Base-by-base conservation (phyloP, 1,140 invertebrate species). In the Drosophila mayri region DNA sequence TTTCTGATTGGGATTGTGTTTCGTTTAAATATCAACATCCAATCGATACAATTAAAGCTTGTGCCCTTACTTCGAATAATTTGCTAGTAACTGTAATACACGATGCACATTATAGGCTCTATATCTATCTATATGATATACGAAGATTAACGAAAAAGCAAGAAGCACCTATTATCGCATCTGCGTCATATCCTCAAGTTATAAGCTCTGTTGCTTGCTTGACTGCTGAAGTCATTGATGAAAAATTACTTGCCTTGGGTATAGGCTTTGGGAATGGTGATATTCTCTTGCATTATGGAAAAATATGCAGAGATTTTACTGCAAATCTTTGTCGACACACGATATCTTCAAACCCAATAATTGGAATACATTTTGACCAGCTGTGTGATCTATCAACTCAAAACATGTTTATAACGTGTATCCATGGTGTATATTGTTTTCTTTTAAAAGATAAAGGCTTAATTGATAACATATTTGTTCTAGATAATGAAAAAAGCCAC, bases 251-350 rank as follows among this genome's bases (percentile, higher is more conserved):
- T 40, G 63, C 55, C 5, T 18, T 88, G 10, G 66, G 47, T 9
- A 55, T 88, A n/a, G 84, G 84, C 1, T 73, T 88, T 1, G 81
- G 78, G 25, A 85, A 72, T 20, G 85, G 85, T 9, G 78, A 88
- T 28, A 44, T 84, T 16, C 35, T 72, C 3, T 16, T 88, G 25
- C 59, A 90, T 55, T 64, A 73, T 41, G 81, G 81, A 9, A 88
- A 75, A 43, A 47, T 81, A 7, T 66, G n/a, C 16, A 49, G 62
- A 43, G 50, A 67, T 40, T 28, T 81, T 3, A 52, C 58, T 11
- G 6, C 52, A 11, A 85, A 63, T 50, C 64, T 78, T 64, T 81
- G 74, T 1, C 55, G 52, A 4, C 63, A 81, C 44, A 18, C 40
- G 9, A 38, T 81, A 59, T 58, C 68, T 18, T 18, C 22, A 16